Conservation (phyloP, 2,113 vertebrate species). For the Acanthisitta chloris region DNA sequence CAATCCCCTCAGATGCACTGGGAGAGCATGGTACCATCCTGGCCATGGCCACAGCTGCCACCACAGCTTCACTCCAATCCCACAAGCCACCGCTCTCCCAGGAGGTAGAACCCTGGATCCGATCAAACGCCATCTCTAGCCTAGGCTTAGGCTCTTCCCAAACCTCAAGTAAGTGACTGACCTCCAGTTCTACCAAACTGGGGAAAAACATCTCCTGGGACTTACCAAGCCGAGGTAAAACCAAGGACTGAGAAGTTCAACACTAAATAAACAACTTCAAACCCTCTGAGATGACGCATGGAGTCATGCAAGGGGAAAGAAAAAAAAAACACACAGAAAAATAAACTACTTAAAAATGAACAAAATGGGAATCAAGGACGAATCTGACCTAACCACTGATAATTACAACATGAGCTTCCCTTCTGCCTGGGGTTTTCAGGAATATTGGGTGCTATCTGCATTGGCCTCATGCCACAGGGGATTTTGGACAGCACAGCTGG, state of each 20-base stretch:
- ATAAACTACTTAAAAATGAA: neutral
- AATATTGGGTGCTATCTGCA: neutral
- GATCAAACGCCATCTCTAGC: neutral
- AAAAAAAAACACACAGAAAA: neutral
- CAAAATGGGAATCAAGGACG: neutral
- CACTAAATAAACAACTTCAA: neutral
- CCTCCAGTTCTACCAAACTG: neutral
- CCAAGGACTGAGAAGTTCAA: neutral
- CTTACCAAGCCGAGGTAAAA: neutral
- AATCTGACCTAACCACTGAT: rapidly evolving
- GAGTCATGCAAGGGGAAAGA: neutral
- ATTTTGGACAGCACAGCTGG: neutral
- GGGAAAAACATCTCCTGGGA: neutral
- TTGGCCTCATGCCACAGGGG: rapidly evolving
- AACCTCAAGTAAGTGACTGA: neutral
- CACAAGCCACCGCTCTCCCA: neutral
- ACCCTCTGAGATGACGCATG: rapidly evolving
- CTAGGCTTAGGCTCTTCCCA: neutral
- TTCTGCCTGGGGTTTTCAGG: neutral
- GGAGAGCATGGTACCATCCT: neutral
- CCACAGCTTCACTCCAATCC: neutral
- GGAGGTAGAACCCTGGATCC: neutral
- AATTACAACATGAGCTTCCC: neutral
- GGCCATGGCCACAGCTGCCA: neutral
- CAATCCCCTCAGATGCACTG: neutral